Base-by-base conservation (phyloP, 2,797 vertebrate species). In the Orientallactaga sibirica region DNA sequence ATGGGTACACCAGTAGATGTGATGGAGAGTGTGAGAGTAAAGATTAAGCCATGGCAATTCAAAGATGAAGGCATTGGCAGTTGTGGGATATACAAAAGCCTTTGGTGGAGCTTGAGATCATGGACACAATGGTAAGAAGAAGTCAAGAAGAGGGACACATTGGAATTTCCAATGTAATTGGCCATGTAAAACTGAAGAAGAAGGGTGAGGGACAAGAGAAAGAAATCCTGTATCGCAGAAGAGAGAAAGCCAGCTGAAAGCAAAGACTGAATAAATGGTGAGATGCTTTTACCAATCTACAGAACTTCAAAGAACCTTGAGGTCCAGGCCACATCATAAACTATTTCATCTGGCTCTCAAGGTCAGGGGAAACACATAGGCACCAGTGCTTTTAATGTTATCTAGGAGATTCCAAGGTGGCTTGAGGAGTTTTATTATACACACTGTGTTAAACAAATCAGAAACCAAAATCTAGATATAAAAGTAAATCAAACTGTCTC, bases 401-500 rank as follows among this genome's bases (percentile, higher is more conserved):
- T 12, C 24, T 5, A 73, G 16, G 19, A 83, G n/a, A 79, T 79
- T 77, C 25, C 43, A 76, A 0, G 3, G 3, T 83, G 12, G 27
- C 71, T 20, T 48, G 92, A 0, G 76, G 22, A 20, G 71, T 79
- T 88, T 82, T 73, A 70, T 55, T 75, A 12, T 37, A 37, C 9
- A 90, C 7, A 11, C 8, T 18, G 4, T 55, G 16, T 4, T 55
- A 55, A 64, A 41, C 22, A 91, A 82, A 55, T 64, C 37, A 52
- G 80, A 75, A 9, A 83, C 33, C 3, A 67, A 33, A 87, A 80
- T 76, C 33, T 80, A 93, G 18, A 66, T 71, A 55, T 41, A 71
- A 83, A 90, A 67, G 14, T 85, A 43, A 82, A 27, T 43, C 12
- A 66, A 88, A 61, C 5, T 74, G 67, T 0, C 7, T 64, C 58